phyloP scores from a whole-genome alignment of 2,888 invertebrate species.

The Thecophora atra region DNA sequence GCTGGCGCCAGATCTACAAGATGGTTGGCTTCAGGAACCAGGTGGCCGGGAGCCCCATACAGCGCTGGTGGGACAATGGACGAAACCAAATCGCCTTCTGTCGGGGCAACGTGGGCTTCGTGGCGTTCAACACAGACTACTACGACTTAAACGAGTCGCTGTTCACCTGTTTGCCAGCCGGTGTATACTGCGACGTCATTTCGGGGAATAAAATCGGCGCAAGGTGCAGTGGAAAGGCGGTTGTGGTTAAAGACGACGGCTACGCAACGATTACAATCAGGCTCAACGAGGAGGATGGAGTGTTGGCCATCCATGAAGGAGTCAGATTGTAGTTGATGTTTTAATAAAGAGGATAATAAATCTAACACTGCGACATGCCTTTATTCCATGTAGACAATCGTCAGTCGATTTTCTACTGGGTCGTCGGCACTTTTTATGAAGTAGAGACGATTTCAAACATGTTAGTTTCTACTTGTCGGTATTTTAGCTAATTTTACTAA shows the following conservation, averaged over 20 bases:
- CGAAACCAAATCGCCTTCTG: constrained; percentile 87
- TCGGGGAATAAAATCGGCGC: constrained; percentile 70
- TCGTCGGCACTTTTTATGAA: too few species aligned
- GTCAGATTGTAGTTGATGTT: constrained; percentile 53
- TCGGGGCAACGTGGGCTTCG: constrained; percentile 78
- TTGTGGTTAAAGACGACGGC: constrained; percentile 56
- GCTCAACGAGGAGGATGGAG: constrained; percentile 69
- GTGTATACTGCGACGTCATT: constrained; percentile 87
- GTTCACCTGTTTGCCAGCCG: constrained; percentile 77
- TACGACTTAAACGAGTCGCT: constrained; percentile 69
- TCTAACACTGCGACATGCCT: background rate
- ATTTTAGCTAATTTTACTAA: too few species aligned
- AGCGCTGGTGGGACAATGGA: constrained; percentile 84
- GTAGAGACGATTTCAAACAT: too few species aligned
- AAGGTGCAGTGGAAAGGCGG: constrained; percentile 57
- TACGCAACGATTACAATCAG: constrained; percentile 53
- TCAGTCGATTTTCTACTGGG: too few species aligned
- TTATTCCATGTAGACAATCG: too few species aligned
- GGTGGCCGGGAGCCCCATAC: constrained; percentile 69
- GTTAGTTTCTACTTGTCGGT: too few species aligned
- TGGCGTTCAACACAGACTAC: constrained; percentile 79
- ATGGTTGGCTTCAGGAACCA: constrained; percentile 83
- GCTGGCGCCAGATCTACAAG: constrained; percentile 83
- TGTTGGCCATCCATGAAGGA: constrained; percentile 76
- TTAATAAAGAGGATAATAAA: too few species aligned